Evolutionary conservation across 2,797 vertebrate genomes (phyloP).

Genomic region (Semaprochilodus insignis): DNA sequence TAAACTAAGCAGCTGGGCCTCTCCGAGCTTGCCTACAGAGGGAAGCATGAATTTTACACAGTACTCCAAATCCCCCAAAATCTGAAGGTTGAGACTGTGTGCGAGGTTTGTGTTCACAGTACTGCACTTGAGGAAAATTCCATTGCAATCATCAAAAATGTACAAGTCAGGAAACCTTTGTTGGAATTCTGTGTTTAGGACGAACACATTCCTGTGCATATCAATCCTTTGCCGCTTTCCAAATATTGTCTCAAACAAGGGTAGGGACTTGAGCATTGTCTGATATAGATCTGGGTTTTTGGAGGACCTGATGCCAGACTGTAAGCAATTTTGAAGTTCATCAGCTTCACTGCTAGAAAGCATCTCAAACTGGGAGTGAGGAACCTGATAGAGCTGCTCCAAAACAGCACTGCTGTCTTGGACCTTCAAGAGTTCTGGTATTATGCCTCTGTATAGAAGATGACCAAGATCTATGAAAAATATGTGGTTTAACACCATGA

Average conservation of each 20-base stretch:
- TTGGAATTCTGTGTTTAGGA: slow-evolving; percentile 51
- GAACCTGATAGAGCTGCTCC: slow-evolving; percentile 58
- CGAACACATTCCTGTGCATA: slow-evolving; percentile 53
- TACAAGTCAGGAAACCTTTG: slow-evolving; percentile 65
- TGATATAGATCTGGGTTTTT: slow-evolving; percentile 49
- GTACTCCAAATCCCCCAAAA: slow-evolving; percentile 68
- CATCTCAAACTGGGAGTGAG: slow-evolving; percentile 61
- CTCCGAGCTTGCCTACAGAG: slow-evolving; percentile 57
- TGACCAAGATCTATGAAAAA: fast-evolving
- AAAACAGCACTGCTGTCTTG: slow-evolving; percentile 67
- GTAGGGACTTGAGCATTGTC: slow-evolving; percentile 73
- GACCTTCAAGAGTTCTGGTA: slow-evolving; percentile 63
- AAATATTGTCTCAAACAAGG: slow-evolving; percentile 75
- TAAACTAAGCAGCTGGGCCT: slow-evolving; percentile 62
- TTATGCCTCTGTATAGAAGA: fast-evolving
- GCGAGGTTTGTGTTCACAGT: slow-evolving; percentile 22
- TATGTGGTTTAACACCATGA: slow-evolving; percentile 64
- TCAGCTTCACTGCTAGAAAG: slow-evolving; percentile 60
- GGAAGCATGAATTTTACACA: slow-evolving; percentile 76
- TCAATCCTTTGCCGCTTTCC: slow-evolving; percentile 67
- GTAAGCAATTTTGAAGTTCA: slow-evolving; percentile 66
- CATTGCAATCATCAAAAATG: slow-evolving; percentile 30
- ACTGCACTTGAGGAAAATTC: slow-evolving; percentile 67
- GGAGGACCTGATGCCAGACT: slow-evolving; percentile 56
- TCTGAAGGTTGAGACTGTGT: slow-evolving; percentile 48